Percentiles rank a stretch among this genome's conserved stretches.
Evolutionary conservation across 2,797 vertebrate species (phyloP).

Genomic region (Phataginus tetradactyla): DNA sequence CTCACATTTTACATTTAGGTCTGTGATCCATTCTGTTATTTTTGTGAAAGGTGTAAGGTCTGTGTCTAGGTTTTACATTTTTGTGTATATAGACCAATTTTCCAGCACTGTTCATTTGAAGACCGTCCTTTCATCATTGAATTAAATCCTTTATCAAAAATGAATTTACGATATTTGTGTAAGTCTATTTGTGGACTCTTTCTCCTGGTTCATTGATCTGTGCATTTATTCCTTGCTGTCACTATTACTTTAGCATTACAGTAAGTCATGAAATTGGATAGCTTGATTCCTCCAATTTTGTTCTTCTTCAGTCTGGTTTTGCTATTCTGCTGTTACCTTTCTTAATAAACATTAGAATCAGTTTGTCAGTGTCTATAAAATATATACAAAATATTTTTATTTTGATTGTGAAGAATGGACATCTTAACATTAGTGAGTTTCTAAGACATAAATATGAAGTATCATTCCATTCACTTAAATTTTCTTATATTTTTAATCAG

Average conservation of each 20-base stretch:
- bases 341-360: neutral
- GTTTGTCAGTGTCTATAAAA: neutral
- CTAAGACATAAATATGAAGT: neutral
- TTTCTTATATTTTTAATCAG: neutral
- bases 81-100: neutral
- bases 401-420: neutral
- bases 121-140: neutral
- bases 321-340: neutral
- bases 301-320: neutral
- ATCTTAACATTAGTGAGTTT: neutral
- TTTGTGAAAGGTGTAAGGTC: neutral
- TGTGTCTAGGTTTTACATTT: neutral
- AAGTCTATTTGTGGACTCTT: neutral
- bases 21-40: neutral
- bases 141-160: neutral
- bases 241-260: neutral
- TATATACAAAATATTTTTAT: neutral
- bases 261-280: neutral
- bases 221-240: neutral
- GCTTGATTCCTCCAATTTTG: neutral
- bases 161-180: neutral
- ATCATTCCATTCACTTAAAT: neutral
- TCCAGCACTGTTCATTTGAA: neutral
- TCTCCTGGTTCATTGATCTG: neutral
- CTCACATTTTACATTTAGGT: neutral